Evolutionary conservation across 1,140 invertebrate species (phyloP), one percentile per base, ranked within the genome.

Genomic region (Phortica variegata): DNA sequence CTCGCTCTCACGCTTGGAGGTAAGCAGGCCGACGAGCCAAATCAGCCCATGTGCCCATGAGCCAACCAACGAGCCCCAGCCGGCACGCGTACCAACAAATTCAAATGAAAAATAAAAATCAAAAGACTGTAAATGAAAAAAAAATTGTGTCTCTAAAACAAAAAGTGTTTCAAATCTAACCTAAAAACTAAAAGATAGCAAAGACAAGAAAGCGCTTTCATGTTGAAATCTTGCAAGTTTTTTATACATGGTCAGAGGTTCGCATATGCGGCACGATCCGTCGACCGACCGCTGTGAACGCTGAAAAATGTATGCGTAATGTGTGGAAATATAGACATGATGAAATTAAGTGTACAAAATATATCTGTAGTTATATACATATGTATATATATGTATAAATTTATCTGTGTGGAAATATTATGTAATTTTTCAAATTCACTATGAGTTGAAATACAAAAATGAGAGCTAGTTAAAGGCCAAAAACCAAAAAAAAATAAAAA

Each of bases 1-100:
- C 80, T 88, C 90, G 77, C 85, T 95, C 77, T 87, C 90, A 78
- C 88, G 91, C 77, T 86, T 95, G 79, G 91, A 94, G 90, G 92
- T 95, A 90, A 79, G 60, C 34, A 16, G 23, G 20, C 44, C 40
- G 33, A 21, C 5, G 23, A 40, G 47, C 9, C 36, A 19, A 33
- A 15, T 0, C 17, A 10, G 15, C 8, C 33, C 13, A 44, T 54
- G 20, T 6, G n/a, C 31, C n/a, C n/a, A n/a, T n/a, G n/a, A n/a
- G n/a, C 20, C 13, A 36, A 20, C 26, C 23, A 51, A 32, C 13
- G 13, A 47, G 12, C 33, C 12, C 10, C 33, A 12, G 6, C 6
- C 26, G 1, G 34, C 42, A 39, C 42, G 33, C 41, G 52, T 51
- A 41, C 46, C 56, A 47, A 56, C 29, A 36, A 33, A 50, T 50